Evolutionary conservation across 2,797 vertebrate genomes (phyloP), one percentile per base, ranked within the genome.

Genomic region (Notoglanidium macrostoma): DNA sequence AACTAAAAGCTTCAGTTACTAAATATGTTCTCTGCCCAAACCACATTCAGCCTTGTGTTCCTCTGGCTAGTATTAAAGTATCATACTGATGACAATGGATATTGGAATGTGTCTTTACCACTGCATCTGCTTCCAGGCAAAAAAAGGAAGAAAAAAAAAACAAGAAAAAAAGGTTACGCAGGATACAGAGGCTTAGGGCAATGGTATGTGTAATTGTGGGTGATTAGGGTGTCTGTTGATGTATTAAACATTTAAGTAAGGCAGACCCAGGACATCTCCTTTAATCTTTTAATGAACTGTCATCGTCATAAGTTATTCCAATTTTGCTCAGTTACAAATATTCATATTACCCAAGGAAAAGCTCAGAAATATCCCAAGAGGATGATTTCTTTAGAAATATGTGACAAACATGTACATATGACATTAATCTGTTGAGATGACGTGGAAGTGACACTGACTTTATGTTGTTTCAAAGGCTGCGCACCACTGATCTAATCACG

Each of bases 121-220:
- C 32, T 67, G 21, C n/a, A 73, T 32, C 11, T 49, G 17, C n/a
- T 32, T 63, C 19, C 0, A 81, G 8, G 23, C 57, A 80, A 70
- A 10, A 44, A 29, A 12, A 29, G 0, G 29, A 8, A 21, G 21
- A 17, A n/a, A 49, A 21, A n/a, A 80, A 32, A n/a, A 82, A 40
- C 6, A 0, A 44, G 23, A n/a, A 61, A 35, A 61, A 46, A 40
- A 26, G 21, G 1, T 80, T 44, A 61, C 14, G 55, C 77, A 81
- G 80, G 55, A 67, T 21, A 65, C 63, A 78, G 86, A 79, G n/a
- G 11, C 17, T 68, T 88, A 23, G 5, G 88, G 89, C 93, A 93
- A 93, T 90, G 92, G 93, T 92, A 91, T 92, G 92, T 93, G 91
- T 94, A 93, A 94, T 95, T 93, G 91, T 91, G 86, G 92, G 90